Conservation (phyloP, 2,888 invertebrate species). For the Globia sparganii region DNA sequence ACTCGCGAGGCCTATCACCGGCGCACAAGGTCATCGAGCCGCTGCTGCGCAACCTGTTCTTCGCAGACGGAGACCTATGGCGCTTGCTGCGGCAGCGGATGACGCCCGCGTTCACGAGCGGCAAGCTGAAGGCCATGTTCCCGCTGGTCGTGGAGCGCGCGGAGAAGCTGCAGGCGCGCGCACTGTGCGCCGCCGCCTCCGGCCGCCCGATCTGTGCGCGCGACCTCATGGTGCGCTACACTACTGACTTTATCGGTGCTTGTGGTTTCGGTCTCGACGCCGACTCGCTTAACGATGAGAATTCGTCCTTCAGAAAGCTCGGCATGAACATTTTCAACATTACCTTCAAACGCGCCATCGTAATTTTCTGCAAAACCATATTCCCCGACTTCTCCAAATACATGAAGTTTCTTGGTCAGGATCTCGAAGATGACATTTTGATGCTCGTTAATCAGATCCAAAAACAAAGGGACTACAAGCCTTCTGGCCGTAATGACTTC, state of each 20-base stretch:
- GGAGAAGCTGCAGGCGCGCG: conserved; percentile 72
- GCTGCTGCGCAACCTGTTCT: conserved; percentile 78
- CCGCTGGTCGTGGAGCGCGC: conserved; percentile 80
- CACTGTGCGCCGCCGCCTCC: conserved; percentile 61
- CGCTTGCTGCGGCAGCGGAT: conserved; percentile 79
- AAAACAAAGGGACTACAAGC: conserved; percentile 72
- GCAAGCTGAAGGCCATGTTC: conserved; percentile 81
- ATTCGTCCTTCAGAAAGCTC: conserved; percentile 77
- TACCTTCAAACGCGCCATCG: conserved; percentile 63
- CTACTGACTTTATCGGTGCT: conserved; percentile 82
- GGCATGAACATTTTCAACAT: conserved; percentile 74
- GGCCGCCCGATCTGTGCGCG: conserved; percentile 74
- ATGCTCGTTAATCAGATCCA: conserved; percentile 70
- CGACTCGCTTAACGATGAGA: conserved; percentile 77
- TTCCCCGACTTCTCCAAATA: conserved; percentile 75
- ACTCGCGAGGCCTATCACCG: conserved; percentile 74
- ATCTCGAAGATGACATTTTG: conserved; percentile 75
- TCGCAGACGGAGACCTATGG: conserved; percentile 80
- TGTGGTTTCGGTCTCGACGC: conserved; percentile 81
- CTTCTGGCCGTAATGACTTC: conserved; percentile 78
- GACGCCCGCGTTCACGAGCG: conserved; percentile 80
- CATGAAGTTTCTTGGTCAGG: conserved; percentile 70
- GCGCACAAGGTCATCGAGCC: conserved; percentile 74
- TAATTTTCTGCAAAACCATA: conserved; percentile 70
- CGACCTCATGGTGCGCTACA: conserved; percentile 83